Conservation (phyloP, 2,113 vertebrate species). For the Amblyopsis rosae region DNA sequence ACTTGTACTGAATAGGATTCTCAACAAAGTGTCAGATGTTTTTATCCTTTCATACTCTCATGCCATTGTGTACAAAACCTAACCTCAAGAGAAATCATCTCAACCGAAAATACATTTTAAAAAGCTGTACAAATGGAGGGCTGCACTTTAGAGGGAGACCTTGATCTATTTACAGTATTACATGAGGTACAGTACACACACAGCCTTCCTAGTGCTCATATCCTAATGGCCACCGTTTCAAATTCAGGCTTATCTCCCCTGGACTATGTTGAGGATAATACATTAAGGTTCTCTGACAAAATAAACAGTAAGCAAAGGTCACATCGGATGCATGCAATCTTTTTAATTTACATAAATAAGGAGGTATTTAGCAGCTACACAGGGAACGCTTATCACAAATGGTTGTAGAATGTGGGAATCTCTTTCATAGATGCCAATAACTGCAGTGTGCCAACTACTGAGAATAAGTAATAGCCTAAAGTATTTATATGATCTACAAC, state of each 20-base stretch:
- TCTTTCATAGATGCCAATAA: no score
- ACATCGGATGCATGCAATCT: neutral
- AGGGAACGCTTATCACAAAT: no score
- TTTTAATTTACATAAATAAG: no score
- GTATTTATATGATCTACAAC: no score
- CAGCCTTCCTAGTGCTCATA: neutral
- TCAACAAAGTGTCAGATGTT: slow-evolving; percentile 1
- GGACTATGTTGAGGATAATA: neutral
- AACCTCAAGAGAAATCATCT: neutral
- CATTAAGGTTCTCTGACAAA: no score
- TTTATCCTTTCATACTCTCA: neutral
- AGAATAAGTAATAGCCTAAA: no score
- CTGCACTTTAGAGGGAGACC: no score
- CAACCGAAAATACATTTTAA: neutral
- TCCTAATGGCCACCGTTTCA: neutral
- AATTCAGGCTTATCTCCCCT: neutral
- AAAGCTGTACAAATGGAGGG: neutral
- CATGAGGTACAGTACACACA: neutral
- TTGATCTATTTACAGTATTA: neutral
- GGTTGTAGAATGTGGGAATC: no score
- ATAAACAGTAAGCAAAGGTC: neutral
- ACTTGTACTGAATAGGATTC: neutral
- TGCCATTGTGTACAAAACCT: neutral
- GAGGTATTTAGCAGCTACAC: no score
- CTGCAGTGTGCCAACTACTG: no score